These are phyloP conservation scores for Pipa parva DNA, from an alignment of 2,113 vertebrate species.

Conservation along the genomic window DNA sequence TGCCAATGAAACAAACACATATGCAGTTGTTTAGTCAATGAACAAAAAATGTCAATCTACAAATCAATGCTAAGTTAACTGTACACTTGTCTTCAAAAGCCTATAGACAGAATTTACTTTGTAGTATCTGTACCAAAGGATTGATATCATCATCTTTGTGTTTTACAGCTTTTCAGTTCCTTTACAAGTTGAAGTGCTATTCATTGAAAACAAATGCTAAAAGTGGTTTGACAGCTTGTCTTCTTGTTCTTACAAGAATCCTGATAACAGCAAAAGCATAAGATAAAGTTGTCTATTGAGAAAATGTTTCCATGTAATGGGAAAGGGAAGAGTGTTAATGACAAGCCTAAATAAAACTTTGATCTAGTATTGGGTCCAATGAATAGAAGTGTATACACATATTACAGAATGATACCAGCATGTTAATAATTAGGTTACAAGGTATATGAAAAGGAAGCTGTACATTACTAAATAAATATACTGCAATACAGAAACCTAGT, in stretches of 20 bases:
- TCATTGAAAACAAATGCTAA: slow-evolving; percentile 13
- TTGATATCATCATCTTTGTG: slow-evolving; percentile 4
- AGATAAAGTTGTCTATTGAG: slow-evolving; percentile 24
- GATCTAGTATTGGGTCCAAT: too few relatives aligned
- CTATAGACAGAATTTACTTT: neutral
- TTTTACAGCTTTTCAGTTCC: slow-evolving; percentile 3
- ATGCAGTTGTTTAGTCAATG: slow-evolving; percentile 20
- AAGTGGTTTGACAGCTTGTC: slow-evolving; percentile 26
- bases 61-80: neutral
- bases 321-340: neutral
- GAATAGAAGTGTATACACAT: too few relatives aligned
- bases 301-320: slow-evolving; percentile 22
- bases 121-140: neutral
- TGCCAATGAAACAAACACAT: slow-evolving; percentile 55
- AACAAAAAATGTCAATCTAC: slow-evolving; percentile 39
- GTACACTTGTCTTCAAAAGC: neutral
- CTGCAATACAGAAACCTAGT: too few relatives aligned
- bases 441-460: too few relatives aligned
- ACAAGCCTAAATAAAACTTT: neutral
- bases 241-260: slow-evolving; percentile 5
- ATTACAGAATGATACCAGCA: too few relatives aligned
- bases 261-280: slow-evolving; percentile 24
- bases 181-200: slow-evolving; percentile 10
- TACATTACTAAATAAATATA: too few relatives aligned
- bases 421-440: too few relatives aligned